Conservation (phyloP, 2,113 vertebrate genomes). For the Octodon degus region DNA sequence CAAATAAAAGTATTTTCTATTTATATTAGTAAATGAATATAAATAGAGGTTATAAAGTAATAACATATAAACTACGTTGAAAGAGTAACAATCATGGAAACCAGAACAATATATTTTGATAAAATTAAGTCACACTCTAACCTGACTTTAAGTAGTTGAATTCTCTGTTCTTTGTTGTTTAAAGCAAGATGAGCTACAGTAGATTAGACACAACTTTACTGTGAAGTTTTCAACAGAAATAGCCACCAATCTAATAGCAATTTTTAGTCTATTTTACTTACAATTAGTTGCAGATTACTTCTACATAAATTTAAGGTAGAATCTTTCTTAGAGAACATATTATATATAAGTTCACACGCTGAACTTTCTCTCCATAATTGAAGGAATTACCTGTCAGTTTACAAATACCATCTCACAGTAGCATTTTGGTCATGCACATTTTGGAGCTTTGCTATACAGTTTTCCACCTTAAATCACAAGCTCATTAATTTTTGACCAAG, state of each 20-base stretch:
- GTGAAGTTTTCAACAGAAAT: background rate
- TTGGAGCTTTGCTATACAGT: background rate
- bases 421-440: background rate
- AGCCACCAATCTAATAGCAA: background rate
- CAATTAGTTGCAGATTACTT: background rate
- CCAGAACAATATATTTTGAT: background rate
- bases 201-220: background rate
- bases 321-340: background rate
- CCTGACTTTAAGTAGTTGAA: background rate
- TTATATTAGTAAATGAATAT: background rate
- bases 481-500: background rate
- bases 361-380: background rate
- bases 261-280: background rate
- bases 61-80: background rate
- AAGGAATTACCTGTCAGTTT: background rate
- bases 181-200: background rate
- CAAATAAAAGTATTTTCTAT: background rate
- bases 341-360: background rate
- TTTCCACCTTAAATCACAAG: background rate
- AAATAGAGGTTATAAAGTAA: background rate
- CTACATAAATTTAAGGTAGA: background rate
- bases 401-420: constrained; percentile 7
- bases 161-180: background rate
- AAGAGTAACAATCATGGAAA: background rate
- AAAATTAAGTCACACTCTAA: background rate